phyloP scores from a whole-genome alignment of 2,113 vertebrate genomes.

The Neolamprologus brichardi region DNA sequence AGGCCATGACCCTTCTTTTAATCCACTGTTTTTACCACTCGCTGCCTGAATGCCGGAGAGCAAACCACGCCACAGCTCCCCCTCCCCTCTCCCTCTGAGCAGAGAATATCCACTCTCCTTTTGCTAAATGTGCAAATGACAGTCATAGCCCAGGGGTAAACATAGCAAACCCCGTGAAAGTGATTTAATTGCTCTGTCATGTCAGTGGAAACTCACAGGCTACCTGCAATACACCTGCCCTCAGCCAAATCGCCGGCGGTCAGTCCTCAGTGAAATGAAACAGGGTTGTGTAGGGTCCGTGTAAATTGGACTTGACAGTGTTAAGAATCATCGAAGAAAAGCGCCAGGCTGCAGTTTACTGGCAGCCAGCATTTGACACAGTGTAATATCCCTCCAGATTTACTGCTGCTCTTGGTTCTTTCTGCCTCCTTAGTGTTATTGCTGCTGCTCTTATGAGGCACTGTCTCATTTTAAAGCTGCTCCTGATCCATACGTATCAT shows the following conservation, averaged over 20 bases:
- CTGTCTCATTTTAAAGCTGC: not conserved
- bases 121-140: constrained; percentile 61
- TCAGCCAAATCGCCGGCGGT: constrained; percentile 36
- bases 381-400: constrained; percentile 16
- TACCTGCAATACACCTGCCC: constrained; percentile 59
- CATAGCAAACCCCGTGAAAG: constrained; percentile 2
- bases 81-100: not conserved
- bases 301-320: constrained; percentile 54
- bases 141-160: constrained; percentile 7
- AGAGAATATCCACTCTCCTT: constrained; percentile 9
- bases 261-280: constrained; percentile 7
- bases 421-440: not conserved
- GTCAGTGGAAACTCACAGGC: constrained; percentile 30
- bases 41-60: constrained; percentile 24
- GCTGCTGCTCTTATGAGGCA: not conserved
- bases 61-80: not conserved
- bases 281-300: not conserved
- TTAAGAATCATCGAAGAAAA: constrained; percentile 42
- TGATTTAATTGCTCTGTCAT: constrained; percentile 67
- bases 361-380: constrained; percentile 15
- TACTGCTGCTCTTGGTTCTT: not conserved
- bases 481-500: not conserved
- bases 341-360: constrained; percentile 21
- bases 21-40: constrained; percentile 56
- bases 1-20: constrained; percentile 58